Conservation (phyloP, 2,888 invertebrate species). For the Trissoscelio sp. region DNA sequence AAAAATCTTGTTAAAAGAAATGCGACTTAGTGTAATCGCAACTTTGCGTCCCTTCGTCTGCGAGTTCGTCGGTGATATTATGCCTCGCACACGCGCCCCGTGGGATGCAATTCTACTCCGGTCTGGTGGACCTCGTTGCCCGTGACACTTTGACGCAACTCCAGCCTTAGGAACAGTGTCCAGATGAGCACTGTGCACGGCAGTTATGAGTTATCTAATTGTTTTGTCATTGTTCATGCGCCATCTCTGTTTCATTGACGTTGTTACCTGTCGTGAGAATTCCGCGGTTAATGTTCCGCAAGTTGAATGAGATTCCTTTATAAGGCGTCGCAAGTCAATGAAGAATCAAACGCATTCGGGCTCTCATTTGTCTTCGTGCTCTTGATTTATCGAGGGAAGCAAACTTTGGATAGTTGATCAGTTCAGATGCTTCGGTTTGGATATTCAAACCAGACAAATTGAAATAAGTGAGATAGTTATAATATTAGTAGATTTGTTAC, state of each 20-base stretch:
- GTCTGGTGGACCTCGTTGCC: constrained; percentile 82
- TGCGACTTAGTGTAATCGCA: constrained; percentile 35
- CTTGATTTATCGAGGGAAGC: constrained; percentile 11
- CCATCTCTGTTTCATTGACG: constrained; percentile 60
- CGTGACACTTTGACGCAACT: constrained; percentile 82
- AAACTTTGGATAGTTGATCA: not conserved
- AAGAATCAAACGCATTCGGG: constrained; percentile 19
- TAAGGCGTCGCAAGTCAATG: not conserved
- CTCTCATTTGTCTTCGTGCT: not conserved
- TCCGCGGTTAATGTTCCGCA: constrained; percentile 1
- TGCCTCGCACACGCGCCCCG: constrained; percentile 74
- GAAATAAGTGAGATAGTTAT: too few species aligned
- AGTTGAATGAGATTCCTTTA: constrained; percentile 2
- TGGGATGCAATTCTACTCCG: constrained; percentile 80
- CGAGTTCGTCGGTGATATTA: constrained; percentile 74
- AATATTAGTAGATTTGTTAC: too few species aligned
- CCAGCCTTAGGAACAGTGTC: constrained; percentile 73
- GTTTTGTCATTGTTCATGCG: constrained; percentile 82
- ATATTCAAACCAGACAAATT: too few species aligned
- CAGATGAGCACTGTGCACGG: constrained; percentile 77
- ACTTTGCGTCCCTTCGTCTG: constrained; percentile 62
- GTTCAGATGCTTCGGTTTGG: too few species aligned
- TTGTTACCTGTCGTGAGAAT: constrained; percentile 49
- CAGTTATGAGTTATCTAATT: constrained; percentile 83
- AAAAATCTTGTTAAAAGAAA: constrained; percentile 4